These are phyloP conservation scores for Vireo griseus DNA, from an alignment of 2,797 vertebrate species.

Conservation along the genomic window DNA sequence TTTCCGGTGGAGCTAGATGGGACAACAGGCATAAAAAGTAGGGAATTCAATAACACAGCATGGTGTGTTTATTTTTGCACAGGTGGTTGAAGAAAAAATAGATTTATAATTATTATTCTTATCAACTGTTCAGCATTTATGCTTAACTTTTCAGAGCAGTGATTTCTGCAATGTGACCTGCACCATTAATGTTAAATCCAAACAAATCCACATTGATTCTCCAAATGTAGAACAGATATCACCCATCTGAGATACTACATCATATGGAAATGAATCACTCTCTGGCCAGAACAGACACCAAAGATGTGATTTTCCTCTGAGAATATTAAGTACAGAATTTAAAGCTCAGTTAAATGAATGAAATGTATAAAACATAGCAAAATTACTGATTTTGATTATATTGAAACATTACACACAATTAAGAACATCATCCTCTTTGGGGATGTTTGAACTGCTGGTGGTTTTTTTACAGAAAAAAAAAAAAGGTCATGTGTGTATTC, in stretches of 20 bases:
- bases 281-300: neutral
- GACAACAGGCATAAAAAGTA: neutral
- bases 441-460: neutral
- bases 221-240: neutral
- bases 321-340: neutral
- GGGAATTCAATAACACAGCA: neutral
- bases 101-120: constrained; percentile 4
- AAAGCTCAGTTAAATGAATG: neutral
- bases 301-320: neutral
- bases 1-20: neutral
- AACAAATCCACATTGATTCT: neutral
- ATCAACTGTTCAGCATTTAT: neutral
- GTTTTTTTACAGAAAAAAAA: neutral
- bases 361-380: neutral
- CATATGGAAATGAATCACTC: neutral
- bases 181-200: neutral
- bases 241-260: neutral
- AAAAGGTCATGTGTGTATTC: neutral
- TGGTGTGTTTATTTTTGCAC: neutral
- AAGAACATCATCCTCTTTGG: neutral
- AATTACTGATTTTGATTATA: neutral
- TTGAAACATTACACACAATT: neutral
- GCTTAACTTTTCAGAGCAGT: neutral
- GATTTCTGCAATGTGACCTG: neutral
- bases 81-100: constrained; percentile 3